Percentiles rank a stretch among this genome's conserved stretches.
phyloP scores from a whole-genome alignment of 2,797 vertebrate genomes.

The Petrocephalus sullivani region DNA sequence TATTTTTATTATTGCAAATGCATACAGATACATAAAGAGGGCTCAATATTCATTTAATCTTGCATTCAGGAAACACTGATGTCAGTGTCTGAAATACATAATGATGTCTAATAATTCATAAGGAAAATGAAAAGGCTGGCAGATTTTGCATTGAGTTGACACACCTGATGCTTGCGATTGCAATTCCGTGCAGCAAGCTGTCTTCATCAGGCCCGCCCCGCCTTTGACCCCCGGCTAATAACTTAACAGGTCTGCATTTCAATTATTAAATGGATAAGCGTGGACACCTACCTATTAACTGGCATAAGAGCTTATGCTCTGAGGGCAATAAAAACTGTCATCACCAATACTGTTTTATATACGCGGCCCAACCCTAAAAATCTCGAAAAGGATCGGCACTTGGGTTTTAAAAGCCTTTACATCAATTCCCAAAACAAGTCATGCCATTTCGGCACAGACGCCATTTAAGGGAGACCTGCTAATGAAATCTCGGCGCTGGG shows the following conservation, averaged over 20 bases:
- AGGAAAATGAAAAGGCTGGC: not conserved
- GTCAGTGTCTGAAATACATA: not conserved
- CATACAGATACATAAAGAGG: not conserved
- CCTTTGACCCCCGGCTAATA: conserved; percentile 6
- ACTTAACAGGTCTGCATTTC: conserved; percentile 24
- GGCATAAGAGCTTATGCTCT: conserved; percentile 24
- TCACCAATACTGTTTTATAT: not conserved
- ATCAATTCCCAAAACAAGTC: not conserved
- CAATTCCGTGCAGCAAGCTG: conserved; percentile 2
- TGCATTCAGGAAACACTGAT: too few species aligned
- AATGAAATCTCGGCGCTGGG: conserved; percentile 6
- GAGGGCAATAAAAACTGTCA: not conserved
- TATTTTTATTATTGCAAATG: not conserved
- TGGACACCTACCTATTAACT: conserved; percentile 21
- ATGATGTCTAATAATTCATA: not conserved
- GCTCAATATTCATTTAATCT: not conserved
- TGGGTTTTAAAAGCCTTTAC: conserved; percentile 29
- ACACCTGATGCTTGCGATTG: not conserved
- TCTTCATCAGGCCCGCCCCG: not conserved
- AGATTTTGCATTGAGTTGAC: conserved; percentile 12
- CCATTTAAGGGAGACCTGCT: conserved; percentile 30
- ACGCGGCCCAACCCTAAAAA: conserved; percentile 22
- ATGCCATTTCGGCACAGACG: not conserved
- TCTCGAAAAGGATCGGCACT: conserved; percentile 31
- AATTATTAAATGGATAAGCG: conserved; percentile 32